These are phyloP conservation scores for Arrhopalites spinosus DNA, from an alignment of 2,888 invertebrate genomes.

Conservation along the genomic window DNA sequence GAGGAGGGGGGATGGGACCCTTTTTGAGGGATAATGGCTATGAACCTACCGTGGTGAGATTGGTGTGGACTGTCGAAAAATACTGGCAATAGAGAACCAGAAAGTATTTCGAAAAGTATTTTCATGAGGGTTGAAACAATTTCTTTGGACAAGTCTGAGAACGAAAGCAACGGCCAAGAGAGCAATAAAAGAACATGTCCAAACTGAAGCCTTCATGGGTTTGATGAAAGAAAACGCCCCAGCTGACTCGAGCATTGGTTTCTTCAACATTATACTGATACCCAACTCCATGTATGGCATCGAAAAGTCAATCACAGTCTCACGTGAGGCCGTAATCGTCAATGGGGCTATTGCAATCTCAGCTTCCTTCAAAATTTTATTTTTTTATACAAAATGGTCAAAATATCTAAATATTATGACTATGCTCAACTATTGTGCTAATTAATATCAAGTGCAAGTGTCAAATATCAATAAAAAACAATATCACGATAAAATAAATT, in stretches of 20 bases:
- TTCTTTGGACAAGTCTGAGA: conserved; percentile 54
- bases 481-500: no score
- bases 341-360: conserved; percentile 87
- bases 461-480: no score
- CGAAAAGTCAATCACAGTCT: conserved; percentile 66
- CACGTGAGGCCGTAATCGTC: conserved; percentile 88
- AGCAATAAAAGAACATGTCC: conserved; percentile 52
- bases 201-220: conserved; percentile 53
- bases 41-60: conserved; percentile 55
- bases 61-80: conserved; percentile 55
- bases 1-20: no score
- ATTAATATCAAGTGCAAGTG: no score
- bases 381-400: no score
- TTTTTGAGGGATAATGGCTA: no score
- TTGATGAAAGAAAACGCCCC: conserved; percentile 78
- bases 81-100: conserved; percentile 56
- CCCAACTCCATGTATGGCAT: conserved; percentile 92
- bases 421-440: not conserved
- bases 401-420: not conserved
- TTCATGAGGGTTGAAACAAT: conserved; percentile 36
- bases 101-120: conserved; percentile 53
- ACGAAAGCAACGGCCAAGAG: conserved; percentile 52
- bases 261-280: conserved; percentile 83
- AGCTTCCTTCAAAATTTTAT: conserved; percentile 75
- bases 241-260: conserved; percentile 70